Evolutionary conservation across 2,797 vertebrate genomes (phyloP).

Genomic region (Catharus ustulatus): DNA sequence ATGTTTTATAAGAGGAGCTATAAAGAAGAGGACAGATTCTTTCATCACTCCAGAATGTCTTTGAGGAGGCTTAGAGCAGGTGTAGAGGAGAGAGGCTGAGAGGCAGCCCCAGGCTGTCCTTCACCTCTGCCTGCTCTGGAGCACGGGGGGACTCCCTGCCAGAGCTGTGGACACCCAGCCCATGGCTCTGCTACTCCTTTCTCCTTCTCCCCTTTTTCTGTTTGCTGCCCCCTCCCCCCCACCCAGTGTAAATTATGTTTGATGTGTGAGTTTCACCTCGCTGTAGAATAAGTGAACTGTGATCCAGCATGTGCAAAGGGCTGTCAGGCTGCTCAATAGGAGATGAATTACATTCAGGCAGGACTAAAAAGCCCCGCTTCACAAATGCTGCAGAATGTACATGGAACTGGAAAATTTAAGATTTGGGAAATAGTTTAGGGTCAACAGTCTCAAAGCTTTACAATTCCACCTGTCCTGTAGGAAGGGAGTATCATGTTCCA

Average conservation of each 20-base stretch:
- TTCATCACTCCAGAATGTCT: conserved; percentile 56
- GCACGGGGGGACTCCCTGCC: background rate
- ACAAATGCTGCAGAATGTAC: background rate
- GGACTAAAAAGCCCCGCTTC: background rate
- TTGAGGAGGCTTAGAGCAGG: conserved; percentile 53
- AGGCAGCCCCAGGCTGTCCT: background rate
- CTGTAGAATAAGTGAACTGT: background rate
- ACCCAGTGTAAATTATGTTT: background rate
- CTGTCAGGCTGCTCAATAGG: background rate
- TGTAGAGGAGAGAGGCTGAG: conserved; percentile 5
- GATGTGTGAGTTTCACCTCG: rapidly evolving
- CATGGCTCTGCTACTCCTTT: rapidly evolving
- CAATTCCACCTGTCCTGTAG: conserved; percentile 48
- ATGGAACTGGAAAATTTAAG: background rate
- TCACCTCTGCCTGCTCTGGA: background rate
- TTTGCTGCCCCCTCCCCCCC: rapidly evolving
- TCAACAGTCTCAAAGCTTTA: background rate
- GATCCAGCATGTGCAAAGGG: background rate
- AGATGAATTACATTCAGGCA: background rate
- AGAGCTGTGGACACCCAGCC: background rate
- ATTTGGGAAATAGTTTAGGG: background rate
- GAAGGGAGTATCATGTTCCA: conserved; percentile 25
- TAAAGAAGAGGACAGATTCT: conserved; percentile 58
- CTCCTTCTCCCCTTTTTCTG: background rate
- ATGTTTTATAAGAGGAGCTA: conserved; percentile 62